Conservation (phyloP, 2,113 vertebrate genomes). For the Nyctereutes procyonoides region DNA sequence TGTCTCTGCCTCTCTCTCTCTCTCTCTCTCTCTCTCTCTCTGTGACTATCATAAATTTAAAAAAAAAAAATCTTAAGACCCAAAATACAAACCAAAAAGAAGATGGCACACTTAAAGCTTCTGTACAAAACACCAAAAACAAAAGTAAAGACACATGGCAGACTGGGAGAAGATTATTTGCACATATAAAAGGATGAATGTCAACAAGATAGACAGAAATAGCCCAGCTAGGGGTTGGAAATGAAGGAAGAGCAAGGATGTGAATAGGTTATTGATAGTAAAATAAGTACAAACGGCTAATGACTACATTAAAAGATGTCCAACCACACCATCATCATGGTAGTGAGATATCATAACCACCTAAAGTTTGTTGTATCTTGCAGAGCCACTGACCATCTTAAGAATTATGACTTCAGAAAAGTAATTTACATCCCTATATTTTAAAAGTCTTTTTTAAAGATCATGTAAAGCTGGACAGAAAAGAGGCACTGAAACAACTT, state of each 20-base stretch:
- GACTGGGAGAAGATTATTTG: background rate
- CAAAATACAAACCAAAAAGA: slow-evolving; percentile 22
- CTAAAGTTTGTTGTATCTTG: background rate
- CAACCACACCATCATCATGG: background rate
- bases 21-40: too few species aligned
- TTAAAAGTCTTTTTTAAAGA: slow-evolving; percentile 10
- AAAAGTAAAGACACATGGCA: background rate
- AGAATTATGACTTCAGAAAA: slow-evolving; percentile 39
- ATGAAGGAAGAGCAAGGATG: background rate
- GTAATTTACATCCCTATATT: background rate
- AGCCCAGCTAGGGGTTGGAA: fast-evolving
- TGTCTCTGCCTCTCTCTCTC: too few species aligned
- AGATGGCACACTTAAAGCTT: background rate
- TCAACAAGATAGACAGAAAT: background rate
- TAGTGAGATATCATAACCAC: background rate
- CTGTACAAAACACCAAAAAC: background rate
- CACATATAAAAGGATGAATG: background rate
- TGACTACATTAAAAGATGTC: background rate
- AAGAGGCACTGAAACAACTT: background rate
- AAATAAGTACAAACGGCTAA: background rate
- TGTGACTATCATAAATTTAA: too few species aligned
- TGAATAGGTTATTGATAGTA: background rate
- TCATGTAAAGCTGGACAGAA: background rate
- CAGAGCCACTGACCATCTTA: background rate
- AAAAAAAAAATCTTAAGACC: background rate